A percentile compares a stretch with the other conserved stretches of the same genome.
phyloP scores from a whole-genome alignment of 2,797 vertebrate genomes.

The Malacoctenus gilli region DNA sequence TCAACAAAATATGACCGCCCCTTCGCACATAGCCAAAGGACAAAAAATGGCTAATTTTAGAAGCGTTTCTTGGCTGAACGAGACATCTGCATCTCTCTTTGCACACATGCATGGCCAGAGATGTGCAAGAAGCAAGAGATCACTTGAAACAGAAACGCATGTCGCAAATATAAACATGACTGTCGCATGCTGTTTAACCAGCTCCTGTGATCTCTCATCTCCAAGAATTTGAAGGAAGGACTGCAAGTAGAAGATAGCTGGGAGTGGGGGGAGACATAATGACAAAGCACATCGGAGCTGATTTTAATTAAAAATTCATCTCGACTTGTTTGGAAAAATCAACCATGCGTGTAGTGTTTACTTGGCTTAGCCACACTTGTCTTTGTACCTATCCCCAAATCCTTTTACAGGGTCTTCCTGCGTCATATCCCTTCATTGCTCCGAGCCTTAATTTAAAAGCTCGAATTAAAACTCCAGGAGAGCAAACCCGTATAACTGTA shows the following conservation, averaged over 20 bases:
- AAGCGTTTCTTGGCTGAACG: conserved; percentile 26
- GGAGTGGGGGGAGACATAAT: conserved; percentile 8
- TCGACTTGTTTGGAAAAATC: conserved; percentile 52
- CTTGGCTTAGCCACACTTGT: conserved; percentile 34
- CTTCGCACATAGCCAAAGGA: conserved; percentile 32
- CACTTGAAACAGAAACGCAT: too few relatives aligned
- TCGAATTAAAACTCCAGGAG: conserved; percentile 57
- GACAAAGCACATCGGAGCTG: conserved; percentile 18
- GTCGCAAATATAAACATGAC: conserved; percentile 23
- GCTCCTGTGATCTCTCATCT: conserved; percentile 27
- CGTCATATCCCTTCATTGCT: conserved; percentile 47
- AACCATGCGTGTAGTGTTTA: conserved; percentile 55
- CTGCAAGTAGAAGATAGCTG: conserved; percentile 15
- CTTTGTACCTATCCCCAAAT: conserved; percentile 25
- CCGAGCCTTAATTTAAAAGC: conserved; percentile 57
- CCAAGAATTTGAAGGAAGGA: conserved; percentile 14
- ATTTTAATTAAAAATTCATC: conserved; percentile 50
- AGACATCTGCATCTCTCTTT: conserved; percentile 29
- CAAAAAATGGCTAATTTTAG: conserved; percentile 20
- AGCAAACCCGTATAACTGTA: conserved; percentile 61
- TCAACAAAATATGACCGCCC: conserved; percentile 23
- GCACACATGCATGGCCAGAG: conserved; percentile 25
- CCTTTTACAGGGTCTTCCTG: conserved; percentile 36
- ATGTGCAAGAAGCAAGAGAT: conserved; percentile 18
- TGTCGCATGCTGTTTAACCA: conserved; percentile 18